Conservation (phyloP, 2,113 vertebrate species). For the Toxotes jaculatrix region DNA sequence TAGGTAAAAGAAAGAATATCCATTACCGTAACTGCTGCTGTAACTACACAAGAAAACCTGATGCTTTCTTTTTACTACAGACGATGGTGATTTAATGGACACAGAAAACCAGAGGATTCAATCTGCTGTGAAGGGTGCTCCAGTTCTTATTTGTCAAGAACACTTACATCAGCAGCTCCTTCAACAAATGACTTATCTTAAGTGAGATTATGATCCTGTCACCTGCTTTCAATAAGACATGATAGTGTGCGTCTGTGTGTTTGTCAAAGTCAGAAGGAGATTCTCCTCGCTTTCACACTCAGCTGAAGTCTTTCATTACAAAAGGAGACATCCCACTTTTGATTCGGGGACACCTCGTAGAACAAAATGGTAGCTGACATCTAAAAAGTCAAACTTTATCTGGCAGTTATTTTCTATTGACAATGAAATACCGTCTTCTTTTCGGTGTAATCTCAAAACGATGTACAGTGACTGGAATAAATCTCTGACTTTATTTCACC, state of each 20-base stretch:
- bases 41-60: neutral
- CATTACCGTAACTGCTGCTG: neutral
- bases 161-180: neutral
- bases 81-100: slow-evolving; percentile 1
- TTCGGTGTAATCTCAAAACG: slow-evolving; percentile 3
- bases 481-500: neutral
- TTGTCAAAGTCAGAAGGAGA: slow-evolving; percentile 17
- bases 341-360: neutral
- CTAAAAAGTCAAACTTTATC: neutral
- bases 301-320: slow-evolving; percentile 10
- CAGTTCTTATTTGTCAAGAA: neutral
- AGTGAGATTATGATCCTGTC: neutral
- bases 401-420: neutral
- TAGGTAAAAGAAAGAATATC: neutral
- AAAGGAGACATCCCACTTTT: neutral
- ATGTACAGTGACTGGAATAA: neutral
- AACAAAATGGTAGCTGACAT: slow-evolving; percentile 2
- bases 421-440: neutral
- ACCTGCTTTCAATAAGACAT: slow-evolving; percentile 6
- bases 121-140: neutral
- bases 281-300: neutral
- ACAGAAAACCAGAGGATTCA: neutral
- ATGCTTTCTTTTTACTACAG: neutral
- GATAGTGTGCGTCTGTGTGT: neutral
- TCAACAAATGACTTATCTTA: neutral